phyloP scores from a whole-genome alignment of 2,113 vertebrate species.

The Neomonachus schauinslandi region DNA sequence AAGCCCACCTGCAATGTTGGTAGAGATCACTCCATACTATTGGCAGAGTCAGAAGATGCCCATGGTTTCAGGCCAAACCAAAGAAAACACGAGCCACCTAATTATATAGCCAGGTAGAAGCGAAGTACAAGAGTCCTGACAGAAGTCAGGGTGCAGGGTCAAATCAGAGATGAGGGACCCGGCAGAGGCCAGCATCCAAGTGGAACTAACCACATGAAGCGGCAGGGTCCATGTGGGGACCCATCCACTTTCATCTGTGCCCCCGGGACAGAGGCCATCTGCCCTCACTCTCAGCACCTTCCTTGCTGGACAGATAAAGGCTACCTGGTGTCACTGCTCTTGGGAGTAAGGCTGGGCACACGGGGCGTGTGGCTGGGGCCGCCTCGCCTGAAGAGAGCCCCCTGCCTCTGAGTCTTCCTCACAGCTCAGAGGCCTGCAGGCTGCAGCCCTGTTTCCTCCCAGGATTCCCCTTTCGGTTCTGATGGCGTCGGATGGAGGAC shows the following conservation, averaged over 20 bases:
- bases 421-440: neutral
- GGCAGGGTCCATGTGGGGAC: neutral
- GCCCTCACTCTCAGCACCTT: neutral
- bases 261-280: neutral
- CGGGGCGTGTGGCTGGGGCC: neutral
- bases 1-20: neutral
- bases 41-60: neutral
- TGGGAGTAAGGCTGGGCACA: neutral
- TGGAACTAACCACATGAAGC: neutral
- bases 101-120: neutral
- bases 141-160: neutral
- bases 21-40: neutral
- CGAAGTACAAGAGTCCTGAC: neutral
- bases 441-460: neutral
- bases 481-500: neutral
- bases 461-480: neutral
- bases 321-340: neutral
- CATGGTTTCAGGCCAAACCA: neutral
- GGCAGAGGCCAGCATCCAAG: neutral
- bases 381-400: neutral
- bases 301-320: neutral
- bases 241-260: neutral
- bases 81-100: neutral
- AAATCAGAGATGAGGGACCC: neutral
- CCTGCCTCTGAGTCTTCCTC: neutral